Percentiles rank a stretch among this genome's conserved stretches.
Conservation (phyloP, 2,888 invertebrate species). For the Temnothorax rugatulus region DNA sequence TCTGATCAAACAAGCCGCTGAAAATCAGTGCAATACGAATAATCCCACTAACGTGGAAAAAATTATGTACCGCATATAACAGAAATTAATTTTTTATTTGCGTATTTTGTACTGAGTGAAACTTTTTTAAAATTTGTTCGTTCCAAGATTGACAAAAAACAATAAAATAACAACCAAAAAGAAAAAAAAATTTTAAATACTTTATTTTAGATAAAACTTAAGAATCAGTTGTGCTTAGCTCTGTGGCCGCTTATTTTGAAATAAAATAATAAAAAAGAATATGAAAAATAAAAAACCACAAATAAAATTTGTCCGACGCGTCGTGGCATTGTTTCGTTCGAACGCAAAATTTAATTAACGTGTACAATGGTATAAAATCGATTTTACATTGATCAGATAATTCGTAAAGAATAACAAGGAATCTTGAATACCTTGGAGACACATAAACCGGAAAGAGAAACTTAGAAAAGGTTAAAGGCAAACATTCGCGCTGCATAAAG, state of each 20-base stretch:
- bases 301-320: not conserved
- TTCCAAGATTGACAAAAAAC: not conserved
- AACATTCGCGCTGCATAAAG: conserved; percentile 14
- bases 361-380: not conserved
- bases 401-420: not conserved
- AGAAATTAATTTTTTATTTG: not conserved
- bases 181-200: not conserved
- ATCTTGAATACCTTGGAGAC: not conserved
- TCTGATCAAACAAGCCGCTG: not conserved
- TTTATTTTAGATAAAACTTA: not conserved
- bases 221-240: not conserved
- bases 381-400: conserved; percentile 12
- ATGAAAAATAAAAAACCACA: not conserved
- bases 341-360: conserved; percentile 5
- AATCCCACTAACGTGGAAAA: not conserved
- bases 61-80: not conserved
- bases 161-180: not conserved
- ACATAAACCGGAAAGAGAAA: not conserved
- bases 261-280: not conserved
- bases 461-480: not conserved
- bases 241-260: not conserved
- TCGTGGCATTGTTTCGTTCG: not conserved
- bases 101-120: not conserved
- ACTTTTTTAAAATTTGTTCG: not conserved
- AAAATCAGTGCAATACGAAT: conserved; percentile 4